Evolutionary conservation across 2,888 invertebrate genomes (phyloP).

Genomic region (Blastobasis lacticolella): DNA sequence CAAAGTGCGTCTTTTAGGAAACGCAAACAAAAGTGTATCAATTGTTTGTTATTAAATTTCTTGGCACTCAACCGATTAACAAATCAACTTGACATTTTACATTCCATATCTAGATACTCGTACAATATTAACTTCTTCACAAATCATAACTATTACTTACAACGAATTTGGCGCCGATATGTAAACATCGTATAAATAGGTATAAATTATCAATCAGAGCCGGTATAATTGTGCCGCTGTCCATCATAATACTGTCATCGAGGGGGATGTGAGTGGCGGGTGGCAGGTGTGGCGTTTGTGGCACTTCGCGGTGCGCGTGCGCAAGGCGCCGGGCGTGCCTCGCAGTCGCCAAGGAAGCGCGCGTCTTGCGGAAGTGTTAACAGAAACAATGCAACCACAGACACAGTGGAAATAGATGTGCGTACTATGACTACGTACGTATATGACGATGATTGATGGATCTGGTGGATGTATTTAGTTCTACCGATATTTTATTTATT

Average conservation of each 20-base stretch:
- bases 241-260: slow-evolving; percentile 17
- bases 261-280: slow-evolving; percentile 18
- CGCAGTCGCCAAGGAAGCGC: slow-evolving; percentile 12
- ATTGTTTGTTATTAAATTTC: too few relatives aligned
- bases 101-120: too few relatives aligned
- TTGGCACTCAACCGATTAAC: too few relatives aligned
- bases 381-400: too few relatives aligned
- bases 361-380: background rate
- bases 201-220: background rate
- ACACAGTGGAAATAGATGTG: background rate
- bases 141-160: background rate
- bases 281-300: slow-evolving; percentile 15
- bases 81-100: too few relatives aligned
- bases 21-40: too few relatives aligned
- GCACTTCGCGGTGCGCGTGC: slow-evolving; percentile 1
- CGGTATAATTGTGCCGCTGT: slow-evolving; percentile 5
- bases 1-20: too few relatives aligned
- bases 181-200: slow-evolving; percentile 4
- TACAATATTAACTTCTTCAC: too few relatives aligned
- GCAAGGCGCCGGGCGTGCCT: slow-evolving; percentile 5
- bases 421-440: background rate
- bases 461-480: too few relatives aligned
- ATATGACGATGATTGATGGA: background rate
- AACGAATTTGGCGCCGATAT: slow-evolving; percentile 5
- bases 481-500: too few relatives aligned